Conservation (phyloP, 2,888 invertebrate genomes). For the Camponotus fellah region DNA sequence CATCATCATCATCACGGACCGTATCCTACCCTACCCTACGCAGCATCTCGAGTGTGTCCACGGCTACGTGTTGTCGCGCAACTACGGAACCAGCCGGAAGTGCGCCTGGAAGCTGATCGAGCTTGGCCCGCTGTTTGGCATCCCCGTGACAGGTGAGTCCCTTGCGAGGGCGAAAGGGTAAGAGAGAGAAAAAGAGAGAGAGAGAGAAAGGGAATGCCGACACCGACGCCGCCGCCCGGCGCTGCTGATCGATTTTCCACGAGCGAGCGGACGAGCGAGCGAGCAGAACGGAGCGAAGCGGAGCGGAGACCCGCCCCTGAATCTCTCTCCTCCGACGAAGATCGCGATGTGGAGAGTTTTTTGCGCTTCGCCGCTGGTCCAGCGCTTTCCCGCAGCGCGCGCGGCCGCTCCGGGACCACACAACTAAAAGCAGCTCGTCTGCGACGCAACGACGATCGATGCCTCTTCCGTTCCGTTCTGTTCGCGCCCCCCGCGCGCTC, state of each 20-base stretch:
- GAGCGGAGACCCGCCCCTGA: slow-evolving; percentile 51
- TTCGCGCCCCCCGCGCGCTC: slow-evolving; percentile 14
- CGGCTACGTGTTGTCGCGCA: slow-evolving; percentile 1
- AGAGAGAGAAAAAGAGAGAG: background rate
- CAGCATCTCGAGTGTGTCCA: slow-evolving; percentile 34
- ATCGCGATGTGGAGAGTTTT: slow-evolving; percentile 27
- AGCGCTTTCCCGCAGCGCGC: slow-evolving; percentile 6
- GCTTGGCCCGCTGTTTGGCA: slow-evolving; percentile 28
- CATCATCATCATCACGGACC: slow-evolving; percentile 3
- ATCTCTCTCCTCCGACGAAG: slow-evolving; percentile 17
- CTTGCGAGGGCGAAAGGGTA: background rate
- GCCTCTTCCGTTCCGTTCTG: slow-evolving; percentile 23
- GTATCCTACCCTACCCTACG: slow-evolving; percentile 5
- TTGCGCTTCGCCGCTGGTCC: slow-evolving; percentile 27
- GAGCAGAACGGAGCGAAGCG: slow-evolving; percentile 32
- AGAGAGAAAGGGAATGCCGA: slow-evolving; percentile 22
- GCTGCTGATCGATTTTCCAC: slow-evolving; percentile 56
- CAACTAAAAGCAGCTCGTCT: slow-evolving; percentile 24
- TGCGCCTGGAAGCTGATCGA: slow-evolving; percentile 30
- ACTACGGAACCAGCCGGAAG: slow-evolving; percentile 27
- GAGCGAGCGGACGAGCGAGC: slow-evolving; percentile 29
- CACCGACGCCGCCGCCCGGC: slow-evolving; percentile 60
- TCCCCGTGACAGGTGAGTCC: slow-evolving; percentile 42
- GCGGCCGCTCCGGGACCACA: background rate
- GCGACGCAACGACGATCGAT: slow-evolving; percentile 42